Evolutionary conservation across 2,113 vertebrate species (phyloP).

Genomic region (Entelurus aequoreus): DNA sequence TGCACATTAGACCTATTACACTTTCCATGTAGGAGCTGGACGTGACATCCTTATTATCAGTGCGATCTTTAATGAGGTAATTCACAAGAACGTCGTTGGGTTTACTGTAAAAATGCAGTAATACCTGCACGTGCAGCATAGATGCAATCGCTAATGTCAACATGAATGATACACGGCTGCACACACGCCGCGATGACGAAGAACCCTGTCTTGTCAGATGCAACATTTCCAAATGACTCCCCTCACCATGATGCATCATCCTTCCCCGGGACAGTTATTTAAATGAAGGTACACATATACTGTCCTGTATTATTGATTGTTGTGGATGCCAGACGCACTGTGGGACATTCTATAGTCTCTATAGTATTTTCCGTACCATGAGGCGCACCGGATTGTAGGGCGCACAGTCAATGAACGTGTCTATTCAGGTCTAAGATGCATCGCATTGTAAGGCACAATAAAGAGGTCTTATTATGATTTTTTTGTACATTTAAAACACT

Average conservation of each 20-base stretch:
- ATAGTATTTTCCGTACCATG: no score
- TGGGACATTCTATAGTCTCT: neutral
- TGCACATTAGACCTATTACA: constrained; percentile 43
- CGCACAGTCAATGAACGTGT: no score
- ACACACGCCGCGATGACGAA: constrained; percentile 29
- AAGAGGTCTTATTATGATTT: no score
- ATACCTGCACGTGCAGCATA: constrained; percentile 11
- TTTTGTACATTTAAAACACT: no score
- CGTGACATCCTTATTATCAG: constrained; percentile 42
- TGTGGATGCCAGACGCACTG: neutral
- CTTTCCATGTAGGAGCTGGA: constrained; percentile 32
- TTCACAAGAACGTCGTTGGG: constrained; percentile 29
- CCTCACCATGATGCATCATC: constrained; percentile 5
- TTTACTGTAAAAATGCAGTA: constrained; percentile 7
- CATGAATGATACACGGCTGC: constrained; percentile 47
- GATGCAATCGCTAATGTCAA: constrained; percentile 36
- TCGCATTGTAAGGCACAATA: no score
- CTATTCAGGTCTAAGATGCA: no score
- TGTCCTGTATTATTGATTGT: neutral
- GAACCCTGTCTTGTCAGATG: constrained; percentile 23
- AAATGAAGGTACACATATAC: constrained; percentile 4
- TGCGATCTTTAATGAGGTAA: constrained; percentile 44
- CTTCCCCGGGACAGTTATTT: constrained; percentile 6
- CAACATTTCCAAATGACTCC: constrained; percentile 26
- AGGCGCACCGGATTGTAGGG: no score